Base-by-base conservation (phyloP, 2,888 invertebrate genomes). In the Chorisops tibialis region DNA sequence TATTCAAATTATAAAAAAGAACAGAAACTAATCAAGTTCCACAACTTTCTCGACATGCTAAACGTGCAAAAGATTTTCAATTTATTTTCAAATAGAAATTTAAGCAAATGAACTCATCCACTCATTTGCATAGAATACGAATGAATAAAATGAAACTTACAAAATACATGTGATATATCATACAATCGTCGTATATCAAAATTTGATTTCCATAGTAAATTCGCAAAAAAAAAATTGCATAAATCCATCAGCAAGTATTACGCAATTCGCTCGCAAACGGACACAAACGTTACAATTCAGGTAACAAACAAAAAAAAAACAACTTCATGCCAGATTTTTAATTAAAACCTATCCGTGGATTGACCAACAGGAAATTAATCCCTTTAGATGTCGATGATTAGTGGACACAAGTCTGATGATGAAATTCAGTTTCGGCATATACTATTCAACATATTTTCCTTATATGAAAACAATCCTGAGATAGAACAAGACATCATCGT, bases 311-410 rank as follows among this genome's bases (percentile, higher is more conserved):
- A 41, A 62, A 62, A 56, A 56, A 38, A 6, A 12, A 49, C 35
- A 35, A 49, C 49, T 35, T 24, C 41, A 49, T 58, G 56, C 49
- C 39, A 56, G 49, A 49, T 56, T 56, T 60, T 62, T 54, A 62
- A 62, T 62, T 62, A 62, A 62, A 49, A 58, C 18, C 47, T 30
- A 24, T 37, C 62, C 19, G n/a, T 22, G 21, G 50, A 43, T 49
- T 43, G 43, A 48, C 50, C 62, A 58, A 56, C 62, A 56, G 62
- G 62, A 62, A 62, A 62, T 62, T 62, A 62, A 62, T 58, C 58
- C 43, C 49, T 38, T 37, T 50, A 41, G 62, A 49, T 14, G 2
- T 41, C 41, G 22, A 43, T 45, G 35, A 62, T 62, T 58, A 56
- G 56, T 54, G 52, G 52, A 54, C 39, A 41, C 41, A 35, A 35